Evolutionary conservation across 2,797 vertebrate species (phyloP).

Genomic region (Botia kubotai): DNA sequence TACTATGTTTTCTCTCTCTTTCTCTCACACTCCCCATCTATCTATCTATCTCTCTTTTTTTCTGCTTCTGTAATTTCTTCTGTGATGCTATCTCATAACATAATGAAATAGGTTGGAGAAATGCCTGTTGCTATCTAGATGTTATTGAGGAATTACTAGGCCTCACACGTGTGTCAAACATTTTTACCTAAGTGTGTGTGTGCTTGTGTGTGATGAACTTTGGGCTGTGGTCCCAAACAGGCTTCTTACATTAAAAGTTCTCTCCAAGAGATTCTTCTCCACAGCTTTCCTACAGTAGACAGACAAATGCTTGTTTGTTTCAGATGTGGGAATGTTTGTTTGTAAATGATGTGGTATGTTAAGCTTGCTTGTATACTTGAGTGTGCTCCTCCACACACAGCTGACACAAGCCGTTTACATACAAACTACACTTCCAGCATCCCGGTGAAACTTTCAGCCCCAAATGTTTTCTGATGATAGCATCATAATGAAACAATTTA

Average conservation of each 20-base stretch:
- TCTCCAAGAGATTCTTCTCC: neutral
- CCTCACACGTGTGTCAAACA: conserved; percentile 12
- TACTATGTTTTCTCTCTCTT: conserved; percentile 59
- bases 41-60: neutral
- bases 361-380: conserved; percentile 28
- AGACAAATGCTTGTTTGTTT: conserved; percentile 46
- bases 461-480: conserved; percentile 31
- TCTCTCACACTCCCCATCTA: neutral
- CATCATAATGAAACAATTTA: conserved; percentile 53
- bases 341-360: conserved; percentile 50
- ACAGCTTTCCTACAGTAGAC: conserved; percentile 33
- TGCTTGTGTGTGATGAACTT: conserved; percentile 47
- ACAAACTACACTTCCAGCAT: conserved; percentile 41
- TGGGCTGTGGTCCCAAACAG: conserved; percentile 46
- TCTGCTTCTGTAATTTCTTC: conserved; percentile 10
- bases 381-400: conserved; percentile 72
- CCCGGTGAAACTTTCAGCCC: conserved; percentile 33
- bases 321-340: conserved; percentile 46
- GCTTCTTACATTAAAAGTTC: conserved; percentile 28
- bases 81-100: conserved; percentile 30
- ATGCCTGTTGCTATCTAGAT: conserved; percentile 44
- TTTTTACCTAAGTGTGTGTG: conserved; percentile 49
- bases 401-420: conserved; percentile 50
- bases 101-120: conserved; percentile 35
- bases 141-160: conserved; percentile 17